Conservation (phyloP, 1,140 invertebrate genomes). For the Dreissena rostriformis region DNA sequence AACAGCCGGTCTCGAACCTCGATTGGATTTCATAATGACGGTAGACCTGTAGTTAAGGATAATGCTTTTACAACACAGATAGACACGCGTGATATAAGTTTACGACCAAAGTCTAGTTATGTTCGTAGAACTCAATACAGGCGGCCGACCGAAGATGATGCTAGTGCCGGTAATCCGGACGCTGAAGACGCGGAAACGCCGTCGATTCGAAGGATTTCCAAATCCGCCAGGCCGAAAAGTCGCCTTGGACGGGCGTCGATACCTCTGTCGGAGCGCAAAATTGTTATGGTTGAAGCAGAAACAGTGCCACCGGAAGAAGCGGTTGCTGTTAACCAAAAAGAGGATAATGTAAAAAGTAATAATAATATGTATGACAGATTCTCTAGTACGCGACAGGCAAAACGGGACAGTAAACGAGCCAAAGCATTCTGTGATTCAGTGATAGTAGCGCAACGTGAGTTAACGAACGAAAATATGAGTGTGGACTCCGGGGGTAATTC, state of each 20-base stretch:
- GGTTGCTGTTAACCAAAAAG: not conserved
- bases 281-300: constrained; percentile 41
- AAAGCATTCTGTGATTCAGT: constrained; percentile 55
- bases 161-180: not conserved
- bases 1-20: constrained; percentile 55
- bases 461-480: constrained; percentile 28
- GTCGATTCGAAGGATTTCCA: not conserved
- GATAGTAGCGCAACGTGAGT: constrained; percentile 17
- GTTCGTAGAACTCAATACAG: constrained; percentile 40
- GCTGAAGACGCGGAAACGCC: not conserved
- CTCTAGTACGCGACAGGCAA: constrained; percentile 39
- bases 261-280: constrained; percentile 20
- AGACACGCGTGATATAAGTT: constrained; percentile 52
- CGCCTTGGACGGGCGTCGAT: constrained; percentile 34
- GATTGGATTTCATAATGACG: constrained; percentile 62
- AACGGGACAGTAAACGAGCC: constrained; percentile 48
- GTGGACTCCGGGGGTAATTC: constrained; percentile 24
- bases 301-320: not conserved
- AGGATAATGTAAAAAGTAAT: constrained; percentile 8
- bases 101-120: constrained; percentile 56
- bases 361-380: constrained; percentile 47
- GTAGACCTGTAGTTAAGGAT: constrained; percentile 10
- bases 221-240: constrained; percentile 47
- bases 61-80: constrained; percentile 17
- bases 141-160: constrained; percentile 14